Base-by-base conservation (phyloP, 2,113 vertebrate genomes). In the Onychorhynchus coronatus region DNA sequence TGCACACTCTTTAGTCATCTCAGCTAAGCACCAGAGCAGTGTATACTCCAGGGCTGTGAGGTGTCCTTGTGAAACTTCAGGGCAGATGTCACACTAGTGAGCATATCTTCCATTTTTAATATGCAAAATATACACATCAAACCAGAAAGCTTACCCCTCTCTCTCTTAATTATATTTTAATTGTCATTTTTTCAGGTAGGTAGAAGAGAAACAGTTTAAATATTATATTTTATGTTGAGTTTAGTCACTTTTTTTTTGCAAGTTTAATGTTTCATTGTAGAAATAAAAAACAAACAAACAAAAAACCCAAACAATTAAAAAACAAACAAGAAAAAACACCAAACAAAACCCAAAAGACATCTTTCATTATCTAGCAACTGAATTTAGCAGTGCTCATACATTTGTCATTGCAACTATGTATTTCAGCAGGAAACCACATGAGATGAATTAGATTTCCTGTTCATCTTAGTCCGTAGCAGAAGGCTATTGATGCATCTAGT, bases 361-460 rank as follows among this genome's bases (percentile, higher is more conserved):
- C 65, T 98, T 80, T 74, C 65, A 78, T 41, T 88, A 70, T 78
- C 75, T 88, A 74, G 59, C 53, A 93, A 89, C 73, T 72, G 77
- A 76, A 90, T 91, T 96, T 95, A 96, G 92, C 72, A 81, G 49
- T 13, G 9, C 56, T 93, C 31, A 77, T 80, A 82, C 19, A 53
- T 91, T 90, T 96, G 75, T 89, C 96, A 94, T 27, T 72, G 70
- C 73, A 95, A 97, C 82, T 62, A 62, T 12, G 59, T 58, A 84
- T 94, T 89, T 97, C 81, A 91, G 78, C 94, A 95, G 94, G 95
- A 96, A 97, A 75, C 97, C 97, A 88, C 95, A 94, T 67, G 56
- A 93, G 93, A 94, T 77, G 62, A 97, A 90, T 93, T 93, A 92
- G 82, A 91, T 95, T 98, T 98, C 97, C 97, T 97, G 95, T 87